Percentiles rank a stretch among this genome's conserved stretches.
These are phyloP conservation scores for Porites lobata DNA, from an alignment of 92 coral and sea anemone genomes.

Conservation along the genomic window DNA sequence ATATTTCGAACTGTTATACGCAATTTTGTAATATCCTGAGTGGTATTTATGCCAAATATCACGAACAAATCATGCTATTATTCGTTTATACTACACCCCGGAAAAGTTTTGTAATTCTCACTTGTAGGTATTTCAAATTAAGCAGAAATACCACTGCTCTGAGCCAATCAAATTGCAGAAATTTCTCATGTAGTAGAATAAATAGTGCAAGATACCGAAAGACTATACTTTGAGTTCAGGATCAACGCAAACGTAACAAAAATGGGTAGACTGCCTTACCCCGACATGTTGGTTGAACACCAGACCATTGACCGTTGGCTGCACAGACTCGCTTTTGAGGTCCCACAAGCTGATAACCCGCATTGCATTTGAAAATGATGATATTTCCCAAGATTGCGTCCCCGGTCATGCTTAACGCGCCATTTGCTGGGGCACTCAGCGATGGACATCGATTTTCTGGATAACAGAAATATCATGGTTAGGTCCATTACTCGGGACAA, in stretches of 20 bases:
- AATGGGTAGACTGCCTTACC: slow-evolving; percentile 48
- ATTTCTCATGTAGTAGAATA: no score
- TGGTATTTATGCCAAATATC: no score
- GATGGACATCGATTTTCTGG: slow-evolving; percentile 86
- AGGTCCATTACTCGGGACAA: not conserved
- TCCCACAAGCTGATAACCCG: slow-evolving; percentile 83
- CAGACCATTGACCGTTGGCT: slow-evolving; percentile 97
- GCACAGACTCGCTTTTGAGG: slow-evolving; percentile 80
- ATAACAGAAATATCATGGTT: not conserved
- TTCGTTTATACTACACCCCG: no score
- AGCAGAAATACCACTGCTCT: no score
- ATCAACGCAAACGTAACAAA: no score
- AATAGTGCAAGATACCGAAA: no score
- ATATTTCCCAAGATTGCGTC: slow-evolving; percentile 90
- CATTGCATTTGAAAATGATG: slow-evolving; percentile 73
- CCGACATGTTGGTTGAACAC: slow-evolving; percentile 88
- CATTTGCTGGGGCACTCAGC: slow-evolving; percentile 72
- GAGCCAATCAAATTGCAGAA: no score
- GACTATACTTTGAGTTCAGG: not conserved
- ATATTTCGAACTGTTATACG: no score
- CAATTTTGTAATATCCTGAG: no score
- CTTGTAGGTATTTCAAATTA: no score
- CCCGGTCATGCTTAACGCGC: slow-evolving; percentile 79
- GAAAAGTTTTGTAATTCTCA: no score
- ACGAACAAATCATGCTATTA: no score